Base-by-base conservation (phyloP, 2,113 vertebrate species). In the Hyla sarda region DNA sequence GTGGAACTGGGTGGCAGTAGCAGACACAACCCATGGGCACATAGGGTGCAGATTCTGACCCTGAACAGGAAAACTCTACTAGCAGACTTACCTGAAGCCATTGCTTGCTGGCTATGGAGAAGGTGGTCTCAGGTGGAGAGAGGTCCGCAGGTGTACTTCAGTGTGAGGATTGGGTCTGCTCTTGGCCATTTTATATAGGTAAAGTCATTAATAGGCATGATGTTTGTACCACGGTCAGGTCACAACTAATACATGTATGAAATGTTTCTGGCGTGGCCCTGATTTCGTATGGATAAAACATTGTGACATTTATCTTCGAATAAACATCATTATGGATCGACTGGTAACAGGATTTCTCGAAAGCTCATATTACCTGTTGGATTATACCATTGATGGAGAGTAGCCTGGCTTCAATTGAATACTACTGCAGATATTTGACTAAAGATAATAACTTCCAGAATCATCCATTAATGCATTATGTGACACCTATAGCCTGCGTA, bases 81-180 rank as follows among this genome's bases (percentile, higher is more conserved):
- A 8, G 34, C 3, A 21, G 67, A 80, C 83, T 14, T 92, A 93
- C 92, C 92, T 93, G 91, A 74, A 91, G 87, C 86, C 92, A 93
- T 93, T 86, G 74, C 60, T 82, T 82, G 54, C 65, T 5, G 30
- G 76, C 79, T 87, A 79, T 30, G 84, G 85, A 82, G 75, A 25
- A 86, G 87, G 69, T 74, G 34, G 84, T 90, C 47, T 87, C 45
- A 41, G 77, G 45, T n/a, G 80, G 77, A 30, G 28, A 67, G 62
- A 12, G 25, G 47, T 83, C 81, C 78, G 86, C 23, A 90, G 83
- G 58, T 90, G 77, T 60, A 82, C 45, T 74, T 58, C 9, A 28
- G 54, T 78, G 28, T 62, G 34, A 89, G 86, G 52, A 25, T 10
- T 79, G 13, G 50, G 56, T n/a, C 5, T 16, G 12, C 9, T 78